Evolutionary conservation across 1,140 invertebrate genomes (phyloP).

Genomic region (Macrobrachium nipponense): DNA sequence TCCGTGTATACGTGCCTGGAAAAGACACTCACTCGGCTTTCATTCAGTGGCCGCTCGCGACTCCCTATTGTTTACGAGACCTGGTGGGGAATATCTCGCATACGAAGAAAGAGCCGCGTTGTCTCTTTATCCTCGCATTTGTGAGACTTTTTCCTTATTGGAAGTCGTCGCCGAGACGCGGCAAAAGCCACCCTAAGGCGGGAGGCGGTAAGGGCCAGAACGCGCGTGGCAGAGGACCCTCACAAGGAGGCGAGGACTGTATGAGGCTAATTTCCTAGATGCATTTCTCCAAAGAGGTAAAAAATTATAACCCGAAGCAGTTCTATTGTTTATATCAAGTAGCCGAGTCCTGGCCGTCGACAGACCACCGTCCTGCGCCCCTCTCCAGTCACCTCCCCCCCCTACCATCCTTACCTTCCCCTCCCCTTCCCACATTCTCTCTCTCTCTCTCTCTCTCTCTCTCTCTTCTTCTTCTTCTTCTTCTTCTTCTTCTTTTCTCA

Average conservation of each 20-base stretch:
- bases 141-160: constrained; percentile 22
- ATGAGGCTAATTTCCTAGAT: constrained; percentile 61
- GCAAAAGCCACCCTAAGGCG: constrained; percentile 15
- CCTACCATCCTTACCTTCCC: too few species aligned
- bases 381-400: neutral
- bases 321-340: constrained; percentile 61
- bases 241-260: neutral
- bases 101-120: constrained; percentile 54
- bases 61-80: constrained; percentile 42
- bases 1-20: constrained; percentile 31
- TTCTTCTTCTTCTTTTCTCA: neutral
- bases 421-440: neutral
- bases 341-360: constrained; percentile 28
- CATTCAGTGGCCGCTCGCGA: constrained; percentile 39
- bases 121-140: constrained; percentile 54
- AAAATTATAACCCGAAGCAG: constrained; percentile 60
- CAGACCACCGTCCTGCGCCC: neutral
- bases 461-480: neutral
- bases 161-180: constrained; percentile 2
- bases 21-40: constrained; percentile 44
- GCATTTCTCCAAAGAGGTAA: constrained; percentile 61
- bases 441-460: neutral
- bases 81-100: constrained; percentile 42
- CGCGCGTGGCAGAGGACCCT: neutral
- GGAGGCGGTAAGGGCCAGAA: constrained; percentile 29